These are phyloP conservation scores for Troides helena DNA, from an alignment of 2,888 invertebrate genomes.

Conservation along the genomic window DNA sequence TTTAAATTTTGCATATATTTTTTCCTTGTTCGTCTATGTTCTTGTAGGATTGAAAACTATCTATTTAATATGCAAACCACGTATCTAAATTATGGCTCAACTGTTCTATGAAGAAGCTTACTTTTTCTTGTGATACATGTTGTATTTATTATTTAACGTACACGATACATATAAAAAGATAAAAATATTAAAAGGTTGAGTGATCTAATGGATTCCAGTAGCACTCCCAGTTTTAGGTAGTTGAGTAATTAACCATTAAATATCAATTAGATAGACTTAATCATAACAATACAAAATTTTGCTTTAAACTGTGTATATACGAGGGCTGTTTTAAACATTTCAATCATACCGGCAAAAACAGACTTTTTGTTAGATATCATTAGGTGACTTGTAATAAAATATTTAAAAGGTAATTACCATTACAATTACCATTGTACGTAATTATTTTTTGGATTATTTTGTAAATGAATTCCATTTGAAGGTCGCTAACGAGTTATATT, in stretches of 20 bases:
- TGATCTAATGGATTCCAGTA: neutral
- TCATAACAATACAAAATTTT: neutral
- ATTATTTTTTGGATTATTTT: conserved; percentile 7
- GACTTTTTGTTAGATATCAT: neutral
- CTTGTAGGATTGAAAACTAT: neutral
- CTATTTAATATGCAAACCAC: too few species aligned
- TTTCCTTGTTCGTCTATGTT: neutral
- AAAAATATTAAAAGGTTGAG: too few species aligned
- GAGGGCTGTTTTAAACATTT: neutral
- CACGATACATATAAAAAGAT: too few species aligned
- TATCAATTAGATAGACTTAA: neutral
- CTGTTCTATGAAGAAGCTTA: neutral
- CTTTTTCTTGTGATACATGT: neutral
- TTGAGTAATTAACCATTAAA: too few species aligned
- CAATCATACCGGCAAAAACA: neutral
- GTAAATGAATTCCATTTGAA: neutral
- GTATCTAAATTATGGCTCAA: neutral
- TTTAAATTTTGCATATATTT: neutral
- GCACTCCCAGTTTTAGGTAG: neutral
- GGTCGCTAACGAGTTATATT: conserved; percentile 7
- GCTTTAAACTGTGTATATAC: too few species aligned
- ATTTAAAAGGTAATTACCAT: conserved; percentile 8
- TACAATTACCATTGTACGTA: conserved; percentile 13
- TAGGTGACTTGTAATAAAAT: conserved; percentile 11
- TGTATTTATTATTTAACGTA: neutral